These are phyloP conservation scores for Rhinoderma darwinii DNA, from an alignment of 2,113 vertebrate species.

Conservation along the genomic window DNA sequence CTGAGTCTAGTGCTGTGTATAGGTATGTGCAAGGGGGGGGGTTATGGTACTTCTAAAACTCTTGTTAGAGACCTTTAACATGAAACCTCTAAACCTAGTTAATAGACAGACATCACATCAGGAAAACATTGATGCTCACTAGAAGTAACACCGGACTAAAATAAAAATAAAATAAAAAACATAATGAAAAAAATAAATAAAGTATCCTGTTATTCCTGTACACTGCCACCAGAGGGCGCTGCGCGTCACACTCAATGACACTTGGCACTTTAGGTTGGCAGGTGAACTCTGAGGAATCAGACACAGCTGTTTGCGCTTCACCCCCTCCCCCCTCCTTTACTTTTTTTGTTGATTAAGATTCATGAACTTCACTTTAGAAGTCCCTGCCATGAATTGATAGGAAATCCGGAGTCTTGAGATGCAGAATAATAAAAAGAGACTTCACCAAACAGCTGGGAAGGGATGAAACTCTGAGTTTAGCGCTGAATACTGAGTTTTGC, in stretches of 20 bases:
- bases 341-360: slow-evolving; percentile 51
- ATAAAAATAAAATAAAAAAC: neutral
- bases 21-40: neutral
- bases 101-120: neutral
- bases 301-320: slow-evolving; percentile 59
- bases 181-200: neutral
- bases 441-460: neutral
- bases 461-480: neutral
- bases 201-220: neutral
- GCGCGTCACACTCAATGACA: slow-evolving; percentile 64
- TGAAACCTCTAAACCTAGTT: neutral
- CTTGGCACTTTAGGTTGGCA: slow-evolving; percentile 65
- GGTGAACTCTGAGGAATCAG: slow-evolving; percentile 66
- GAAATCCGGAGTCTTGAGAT: slow-evolving; percentile 45
- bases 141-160: neutral
- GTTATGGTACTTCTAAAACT: neutral
- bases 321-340: neutral
- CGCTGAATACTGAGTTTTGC: neutral
- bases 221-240: slow-evolving; percentile 71
- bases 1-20: neutral
- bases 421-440: neutral
- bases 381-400: slow-evolving; percentile 18
- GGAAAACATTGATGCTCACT: too few relatives aligned
- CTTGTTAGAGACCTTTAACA: neutral
- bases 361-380: slow-evolving; percentile 41